A percentile compares a stretch with the other conserved stretches of the same genome.
phyloP scores from a whole-genome alignment of 2,797 vertebrate species.

The Rhincodon typus region DNA sequence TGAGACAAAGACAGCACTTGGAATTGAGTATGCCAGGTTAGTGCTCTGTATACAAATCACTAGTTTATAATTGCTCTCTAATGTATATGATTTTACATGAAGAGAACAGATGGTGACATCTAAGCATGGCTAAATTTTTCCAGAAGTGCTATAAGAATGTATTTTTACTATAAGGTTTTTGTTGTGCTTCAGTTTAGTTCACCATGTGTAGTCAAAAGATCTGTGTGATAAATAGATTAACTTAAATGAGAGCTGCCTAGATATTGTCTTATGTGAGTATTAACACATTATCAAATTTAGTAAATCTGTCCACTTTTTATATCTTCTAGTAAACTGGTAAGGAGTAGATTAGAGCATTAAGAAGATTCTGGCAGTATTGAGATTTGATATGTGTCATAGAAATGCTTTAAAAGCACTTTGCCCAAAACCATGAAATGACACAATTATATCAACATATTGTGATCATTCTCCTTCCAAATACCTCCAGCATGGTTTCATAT shows the following conservation, averaged over 20 bases:
- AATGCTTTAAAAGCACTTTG: not conserved
- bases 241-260: not conserved
- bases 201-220: not conserved
- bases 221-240: not conserved
- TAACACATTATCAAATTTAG: not conserved
- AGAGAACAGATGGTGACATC: not conserved
- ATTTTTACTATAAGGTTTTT: not conserved
- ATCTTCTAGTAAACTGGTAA: not conserved
- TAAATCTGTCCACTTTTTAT: not conserved
- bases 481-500: not conserved
- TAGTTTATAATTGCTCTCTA: not conserved
- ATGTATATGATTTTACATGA: not conserved
- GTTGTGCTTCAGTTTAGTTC: not conserved
- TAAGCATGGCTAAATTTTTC: not conserved
- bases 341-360: not conserved
- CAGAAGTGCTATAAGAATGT: not conserved
- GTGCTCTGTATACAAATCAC: not conserved
- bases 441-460: not conserved
- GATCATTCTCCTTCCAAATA: not conserved
- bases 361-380: not conserved
- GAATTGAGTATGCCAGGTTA: conserved; percentile 85
- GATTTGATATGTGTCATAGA: not conserved
- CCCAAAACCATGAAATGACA: not conserved
- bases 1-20: conserved; percentile 81
- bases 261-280: not conserved